Base-by-base conservation (phyloP, 2,888 invertebrate species). In the Mythimna albipuncta region DNA sequence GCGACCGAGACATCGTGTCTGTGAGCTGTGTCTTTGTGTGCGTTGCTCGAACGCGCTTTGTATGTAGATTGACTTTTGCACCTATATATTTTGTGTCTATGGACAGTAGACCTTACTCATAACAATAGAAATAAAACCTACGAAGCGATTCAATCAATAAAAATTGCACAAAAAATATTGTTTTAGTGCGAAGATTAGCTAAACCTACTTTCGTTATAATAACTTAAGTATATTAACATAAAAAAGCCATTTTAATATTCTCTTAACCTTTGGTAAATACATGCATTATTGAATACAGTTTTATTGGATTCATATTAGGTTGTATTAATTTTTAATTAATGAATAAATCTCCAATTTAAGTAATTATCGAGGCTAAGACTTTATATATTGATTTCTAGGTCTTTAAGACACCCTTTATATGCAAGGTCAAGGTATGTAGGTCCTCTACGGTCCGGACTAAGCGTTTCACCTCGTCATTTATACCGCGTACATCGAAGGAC, bases 201-300 rank as follows among this genome's bases (percentile, higher is more conserved):
- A 68, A 76, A 50, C 2, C 13, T 9, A 44, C 11, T 35, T 64
- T 26, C 1, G 9, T 35, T 54, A 32, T 35, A 44, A 55, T 55
- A 63, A 72, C 64, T 26, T 38, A 38, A 50, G 5, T 54, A 50
- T 13, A 54, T 2, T 7, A 64, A 32, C 66, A 26, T 21, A 68
- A 16, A 47, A 41, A 78, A 50, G 1, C n/a, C 26, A 77, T 41
- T 19, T 44, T 59, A 0, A 11, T 44, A 50, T 38, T 11, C 11
- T 61, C 16, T 19, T 32, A 52, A 21, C 32, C 26, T 63, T 79
- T 75, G 35, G 41, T 63, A 38, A 47, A 41, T 38, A 77, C 13
- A 38, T 38, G 32, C 62, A 38, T 47, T 50, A 54, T 58, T 58
- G 3, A 57, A 32, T 35, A 35, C 32, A 11, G 35, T 63, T 50